These are phyloP conservation scores for Nephrotoma appendiculata DNA, from an alignment of 2,888 invertebrate genomes.

Conservation along the genomic window DNA sequence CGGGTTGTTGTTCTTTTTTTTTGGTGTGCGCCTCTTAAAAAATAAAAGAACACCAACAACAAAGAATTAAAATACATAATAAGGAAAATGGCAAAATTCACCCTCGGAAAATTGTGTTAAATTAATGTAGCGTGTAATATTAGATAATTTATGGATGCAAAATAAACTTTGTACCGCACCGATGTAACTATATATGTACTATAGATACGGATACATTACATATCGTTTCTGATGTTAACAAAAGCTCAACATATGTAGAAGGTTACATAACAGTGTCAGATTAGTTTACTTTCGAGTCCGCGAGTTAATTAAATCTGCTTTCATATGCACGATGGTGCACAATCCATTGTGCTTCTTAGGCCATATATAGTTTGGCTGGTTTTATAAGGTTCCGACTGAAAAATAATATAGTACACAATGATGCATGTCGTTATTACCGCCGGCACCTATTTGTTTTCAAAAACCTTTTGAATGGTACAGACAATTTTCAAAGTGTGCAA, in stretches of 20 bases:
- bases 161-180: neutral
- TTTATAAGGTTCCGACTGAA: no score
- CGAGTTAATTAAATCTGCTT: neutral
- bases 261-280: neutral
- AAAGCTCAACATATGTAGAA: neutral
- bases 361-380: no score
- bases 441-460: no score
- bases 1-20: neutral
- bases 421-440: no score
- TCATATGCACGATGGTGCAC: no score
- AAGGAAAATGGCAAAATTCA: neutral
- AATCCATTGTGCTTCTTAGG: no score
- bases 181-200: neutral
- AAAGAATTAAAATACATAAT: neutral
- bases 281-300: neutral
- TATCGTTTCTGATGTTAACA: neutral
- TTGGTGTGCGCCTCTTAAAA: neutral
- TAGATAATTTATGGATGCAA: slow-evolving; percentile 4
- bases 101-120: slow-evolving; percentile 3
- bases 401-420: no score
- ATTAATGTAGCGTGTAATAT: slow-evolving; percentile 6
- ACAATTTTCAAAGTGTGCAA: no score
- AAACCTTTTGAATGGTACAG: no score
- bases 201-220: neutral
- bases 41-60: neutral